Percentiles rank a stretch among this genome's conserved stretches.
Evolutionary conservation across 2,888 invertebrate species (phyloP).

Genomic region (Eristalis intricaria): DNA sequence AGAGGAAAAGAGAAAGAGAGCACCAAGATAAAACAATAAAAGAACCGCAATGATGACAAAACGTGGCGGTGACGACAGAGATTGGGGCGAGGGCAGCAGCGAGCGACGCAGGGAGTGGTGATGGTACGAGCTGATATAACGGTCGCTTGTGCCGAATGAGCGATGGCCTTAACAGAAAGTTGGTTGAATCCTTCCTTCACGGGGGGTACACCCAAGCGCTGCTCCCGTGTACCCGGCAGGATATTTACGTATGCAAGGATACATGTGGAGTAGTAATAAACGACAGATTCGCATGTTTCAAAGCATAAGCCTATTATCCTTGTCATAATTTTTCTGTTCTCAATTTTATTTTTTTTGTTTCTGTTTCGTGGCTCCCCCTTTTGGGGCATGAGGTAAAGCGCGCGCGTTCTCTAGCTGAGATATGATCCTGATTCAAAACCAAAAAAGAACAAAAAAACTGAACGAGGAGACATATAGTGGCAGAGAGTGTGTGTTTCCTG

Average conservation of each 20-base stretch:
- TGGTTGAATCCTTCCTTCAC: slow-evolving; percentile 24
- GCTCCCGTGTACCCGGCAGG: slow-evolving; percentile 6
- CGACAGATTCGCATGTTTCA: slow-evolving; percentile 74
- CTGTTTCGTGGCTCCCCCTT: not conserved
- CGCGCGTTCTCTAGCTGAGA: slow-evolving; percentile 19
- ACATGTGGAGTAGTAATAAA: slow-evolving; percentile 65
- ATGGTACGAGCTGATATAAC: slow-evolving; percentile 8
- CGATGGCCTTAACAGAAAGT: not conserved
- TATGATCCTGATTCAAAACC: slow-evolving; percentile 44
- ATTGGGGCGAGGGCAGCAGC: not conserved
- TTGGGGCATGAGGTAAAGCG: not conserved
- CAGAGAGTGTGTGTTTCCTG: slow-evolving; percentile 15
- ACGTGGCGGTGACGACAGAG: slow-evolving; percentile 16
- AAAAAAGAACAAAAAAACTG: not conserved
- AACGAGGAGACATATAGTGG: slow-evolving; percentile 15
- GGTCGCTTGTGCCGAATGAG: slow-evolving; percentile 9
- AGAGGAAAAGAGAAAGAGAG: not conserved
- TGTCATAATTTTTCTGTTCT: slow-evolving; percentile 51
- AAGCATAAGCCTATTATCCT: slow-evolving; percentile 72
- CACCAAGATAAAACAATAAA: slow-evolving; percentile 54
- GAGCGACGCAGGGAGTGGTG: not conserved
- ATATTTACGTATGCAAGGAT: slow-evolving; percentile 44
- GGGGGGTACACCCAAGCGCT: not conserved
- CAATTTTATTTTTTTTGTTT: not conserved
- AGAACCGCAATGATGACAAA: slow-evolving; percentile 59